Evolutionary conservation across 2,888 invertebrate species (phyloP), one percentile per base, ranked within the genome.

Genomic region (Bhutanitis thaidina): DNA sequence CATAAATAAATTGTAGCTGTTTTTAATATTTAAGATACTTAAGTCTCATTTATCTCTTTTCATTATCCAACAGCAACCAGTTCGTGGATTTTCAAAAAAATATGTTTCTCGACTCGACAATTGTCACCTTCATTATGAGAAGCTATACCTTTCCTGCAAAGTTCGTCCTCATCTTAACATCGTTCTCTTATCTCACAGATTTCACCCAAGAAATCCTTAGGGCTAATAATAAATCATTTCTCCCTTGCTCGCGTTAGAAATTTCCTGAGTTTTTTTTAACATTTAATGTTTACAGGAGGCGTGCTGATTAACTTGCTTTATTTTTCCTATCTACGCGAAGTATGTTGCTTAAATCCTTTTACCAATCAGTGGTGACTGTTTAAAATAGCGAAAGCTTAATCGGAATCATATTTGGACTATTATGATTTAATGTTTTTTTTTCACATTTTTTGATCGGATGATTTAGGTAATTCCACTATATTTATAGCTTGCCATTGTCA

Each of bases 151-250:
- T 15, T 15, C 39, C 9, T 7, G 12, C 20, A 32, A 41, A 47
- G 34, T 40, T 35, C 36, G 16, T 36, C 35, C 51, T 40, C 51
- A 41, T n/a, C 30, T 40, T 29, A 14, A 34, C 30, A 35, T 27
- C 27, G 32, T 16, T 16, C 45, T 60, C 64, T 65, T 69, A 69
- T 66, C 66, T 60, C n/a, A n/a, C n/a, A n/a, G n/a, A n/a, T n/a
- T n/a, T n/a, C n/a, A n/a, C n/a, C n/a, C n/a, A n/a, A n/a, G n/a
- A n/a, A n/a, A n/a, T n/a, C 69, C 62, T 53, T 47, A 43, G 56
- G 61, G 62, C 44, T 51, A 54, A 59, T 58, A 63, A 71, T 71
- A 71, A 71, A 73, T 71, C 69, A 71, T 65, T 61, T 59, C n/a
- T 51, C 54, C 59, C 54, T 55, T 13, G 13, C 35, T 59, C n/a